Evolutionary conservation across 2,113 vertebrate species (phyloP).

Genomic region (Pollimyrus isidori): DNA sequence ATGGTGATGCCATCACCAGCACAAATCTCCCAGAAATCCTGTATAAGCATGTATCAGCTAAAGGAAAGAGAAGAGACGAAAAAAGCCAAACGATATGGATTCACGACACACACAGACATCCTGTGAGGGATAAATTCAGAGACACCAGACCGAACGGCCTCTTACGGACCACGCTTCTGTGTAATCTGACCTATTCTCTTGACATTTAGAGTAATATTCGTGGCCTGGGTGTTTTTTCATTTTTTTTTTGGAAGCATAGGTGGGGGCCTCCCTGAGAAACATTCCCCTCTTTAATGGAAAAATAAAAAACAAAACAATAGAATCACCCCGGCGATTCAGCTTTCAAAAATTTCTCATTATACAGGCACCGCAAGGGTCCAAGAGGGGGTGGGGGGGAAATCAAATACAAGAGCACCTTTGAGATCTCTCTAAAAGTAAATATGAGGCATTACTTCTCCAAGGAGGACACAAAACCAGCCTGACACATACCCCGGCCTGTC

Average conservation of each 20-base stretch:
- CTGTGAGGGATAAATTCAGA: background rate
- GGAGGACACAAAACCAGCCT: background rate
- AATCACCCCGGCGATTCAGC: background rate
- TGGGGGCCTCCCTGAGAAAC: background rate
- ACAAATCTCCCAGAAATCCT: background rate
- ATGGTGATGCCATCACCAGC: too few relatives aligned
- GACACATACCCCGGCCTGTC: background rate
- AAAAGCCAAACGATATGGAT: background rate
- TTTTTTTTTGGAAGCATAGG: background rate
- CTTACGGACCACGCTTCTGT: background rate
- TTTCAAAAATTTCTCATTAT: slow-evolving; percentile 3
- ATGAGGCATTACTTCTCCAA: background rate
- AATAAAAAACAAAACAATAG: background rate
- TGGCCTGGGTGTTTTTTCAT: background rate
- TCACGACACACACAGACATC: background rate
- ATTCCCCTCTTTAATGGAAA: background rate
- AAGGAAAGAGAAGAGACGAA: background rate
- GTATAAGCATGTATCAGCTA: background rate
- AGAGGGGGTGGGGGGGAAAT: background rate
- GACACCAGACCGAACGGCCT: background rate
- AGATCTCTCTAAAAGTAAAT: slow-evolving; percentile 1
- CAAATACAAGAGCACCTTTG: background rate
- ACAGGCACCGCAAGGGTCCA: background rate
- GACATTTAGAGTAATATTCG: background rate
- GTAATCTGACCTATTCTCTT: background rate